phyloP scores from a whole-genome alignment of 2,113 vertebrate species.

The Halcyon malimbica region DNA sequence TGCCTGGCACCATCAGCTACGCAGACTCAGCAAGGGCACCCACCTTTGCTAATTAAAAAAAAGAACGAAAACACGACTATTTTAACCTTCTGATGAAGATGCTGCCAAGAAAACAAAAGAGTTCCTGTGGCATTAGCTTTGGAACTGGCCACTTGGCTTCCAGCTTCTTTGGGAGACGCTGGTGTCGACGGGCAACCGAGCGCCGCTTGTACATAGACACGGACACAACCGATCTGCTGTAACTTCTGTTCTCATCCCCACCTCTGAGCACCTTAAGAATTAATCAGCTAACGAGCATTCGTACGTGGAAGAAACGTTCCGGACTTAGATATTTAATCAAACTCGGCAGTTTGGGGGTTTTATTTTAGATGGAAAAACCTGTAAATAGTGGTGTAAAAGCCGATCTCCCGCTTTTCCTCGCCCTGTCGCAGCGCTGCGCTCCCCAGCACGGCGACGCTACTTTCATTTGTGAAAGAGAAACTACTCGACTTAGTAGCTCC shows the following conservation, averaged over 20 bases:
- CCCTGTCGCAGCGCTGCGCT: neutral
- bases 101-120: neutral
- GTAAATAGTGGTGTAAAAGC: slow-evolving; percentile 59
- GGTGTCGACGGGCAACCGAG: neutral
- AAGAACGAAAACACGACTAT: neutral
- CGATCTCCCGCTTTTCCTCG: neutral
- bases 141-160: neutral
- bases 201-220: neutral
- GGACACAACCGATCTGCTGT: neutral
- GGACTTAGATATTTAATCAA: slow-evolving; percentile 51
- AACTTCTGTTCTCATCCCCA: slow-evolving; percentile 32
- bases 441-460: neutral
- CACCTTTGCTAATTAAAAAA: neutral
- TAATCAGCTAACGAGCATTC: slow-evolving; percentile 49
- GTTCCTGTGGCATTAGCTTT: neutral
- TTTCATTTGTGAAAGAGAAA: neutral
- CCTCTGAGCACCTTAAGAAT: slow-evolving; percentile 67
- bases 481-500: slow-evolving; percentile 13
- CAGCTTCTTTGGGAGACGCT: neutral
- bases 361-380: slow-evolving; percentile 16
- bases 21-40: neutral
- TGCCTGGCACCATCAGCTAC: neutral
- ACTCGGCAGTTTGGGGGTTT: neutral
- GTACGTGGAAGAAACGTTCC: slow-evolving; percentile 37
- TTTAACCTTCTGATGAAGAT: neutral